Percentiles rank a stretch among this genome's conserved stretches.
Conservation (phyloP, 1,140 invertebrate genomes). For the Paraescarpia echinospica region DNA sequence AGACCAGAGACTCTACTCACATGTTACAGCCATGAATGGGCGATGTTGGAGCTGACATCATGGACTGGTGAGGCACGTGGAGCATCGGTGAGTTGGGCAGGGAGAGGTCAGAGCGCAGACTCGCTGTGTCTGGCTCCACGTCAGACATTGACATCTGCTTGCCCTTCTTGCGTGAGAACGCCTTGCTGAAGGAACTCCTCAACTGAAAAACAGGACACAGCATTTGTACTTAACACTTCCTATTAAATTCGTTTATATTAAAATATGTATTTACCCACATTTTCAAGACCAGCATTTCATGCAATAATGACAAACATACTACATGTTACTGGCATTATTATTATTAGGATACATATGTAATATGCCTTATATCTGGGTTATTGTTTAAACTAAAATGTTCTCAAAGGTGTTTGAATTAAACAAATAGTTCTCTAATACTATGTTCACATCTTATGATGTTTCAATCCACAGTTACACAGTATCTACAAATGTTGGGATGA, state of each 20-base stretch:
- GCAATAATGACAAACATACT: background rate
- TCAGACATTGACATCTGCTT: slow-evolving; percentile 69
- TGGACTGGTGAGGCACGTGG: background rate
- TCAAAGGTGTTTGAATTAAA: too few species aligned
- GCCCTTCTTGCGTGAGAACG: slow-evolving; percentile 79
- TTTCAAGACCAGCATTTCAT: background rate
- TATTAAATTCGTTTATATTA: background rate
- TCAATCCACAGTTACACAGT: too few species aligned
- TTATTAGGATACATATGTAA: background rate
- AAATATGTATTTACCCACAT: background rate
- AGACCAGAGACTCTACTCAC: background rate
- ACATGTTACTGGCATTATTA: background rate
- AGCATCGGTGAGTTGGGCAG: slow-evolving; percentile 57
- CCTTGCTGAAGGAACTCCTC: slow-evolving; percentile 94
- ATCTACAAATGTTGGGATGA: too few species aligned
- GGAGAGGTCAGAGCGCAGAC: slow-evolving; percentile 55
- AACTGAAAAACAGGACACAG: slow-evolving; percentile 63
- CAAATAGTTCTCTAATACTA: too few species aligned
- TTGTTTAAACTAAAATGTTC: too few species aligned
- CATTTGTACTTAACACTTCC: background rate
- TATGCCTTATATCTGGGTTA: too few species aligned
- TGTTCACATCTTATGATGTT: too few species aligned
- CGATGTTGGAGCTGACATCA: slow-evolving; percentile 23
- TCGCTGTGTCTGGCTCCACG: slow-evolving; percentile 60
- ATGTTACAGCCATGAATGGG: slow-evolving; percentile 11